Conservation (phyloP, 2,797 vertebrate species). For the Salmo trutta region DNA sequence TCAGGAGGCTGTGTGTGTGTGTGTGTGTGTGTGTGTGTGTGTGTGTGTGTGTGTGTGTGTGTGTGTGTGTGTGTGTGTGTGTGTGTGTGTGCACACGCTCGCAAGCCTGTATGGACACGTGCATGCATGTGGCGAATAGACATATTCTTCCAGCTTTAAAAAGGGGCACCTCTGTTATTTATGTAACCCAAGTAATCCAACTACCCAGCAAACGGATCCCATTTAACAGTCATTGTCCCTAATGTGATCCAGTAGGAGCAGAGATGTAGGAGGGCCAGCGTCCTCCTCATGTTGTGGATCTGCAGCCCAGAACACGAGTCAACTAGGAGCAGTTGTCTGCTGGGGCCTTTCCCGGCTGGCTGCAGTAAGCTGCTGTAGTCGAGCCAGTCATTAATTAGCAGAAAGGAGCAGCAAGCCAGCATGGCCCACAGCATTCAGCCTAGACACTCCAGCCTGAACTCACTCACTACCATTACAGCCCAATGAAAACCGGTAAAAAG, state of each 20-base stretch:
- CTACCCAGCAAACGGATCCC: conserved; percentile 52
- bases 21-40: conserved; percentile 7
- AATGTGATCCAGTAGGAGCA: conserved; percentile 30
- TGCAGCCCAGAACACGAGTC: conserved; percentile 18
- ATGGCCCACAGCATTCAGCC: neutral
- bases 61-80: conserved; percentile 10
- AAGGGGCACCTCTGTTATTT: conserved; percentile 46
- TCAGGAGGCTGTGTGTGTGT: conserved; percentile 17
- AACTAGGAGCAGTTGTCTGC: conserved; percentile 1
- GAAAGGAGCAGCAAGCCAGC: conserved; percentile 7
- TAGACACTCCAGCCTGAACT: conserved; percentile 10
- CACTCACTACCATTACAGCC: neutral
- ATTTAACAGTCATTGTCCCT: conserved; percentile 44
- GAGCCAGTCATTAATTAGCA: conserved; percentile 31
- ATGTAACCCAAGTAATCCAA: conserved; percentile 53
- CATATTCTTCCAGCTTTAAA: conserved; percentile 31
- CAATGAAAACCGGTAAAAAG: conserved; percentile 1
- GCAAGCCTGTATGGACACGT: neutral
- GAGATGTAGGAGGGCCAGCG: neutral
- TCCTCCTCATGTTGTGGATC: neutral
- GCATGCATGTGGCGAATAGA: conserved; percentile 20
- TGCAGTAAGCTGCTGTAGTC: conserved; percentile 17
- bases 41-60: neutral
- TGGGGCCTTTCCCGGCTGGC: neutral
- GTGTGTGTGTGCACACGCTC: neutral